Evolutionary conservation across 2,797 vertebrate genomes (phyloP), one percentile per base, ranked within the genome.

Genomic region (Babyrousa celebensis): DNA sequence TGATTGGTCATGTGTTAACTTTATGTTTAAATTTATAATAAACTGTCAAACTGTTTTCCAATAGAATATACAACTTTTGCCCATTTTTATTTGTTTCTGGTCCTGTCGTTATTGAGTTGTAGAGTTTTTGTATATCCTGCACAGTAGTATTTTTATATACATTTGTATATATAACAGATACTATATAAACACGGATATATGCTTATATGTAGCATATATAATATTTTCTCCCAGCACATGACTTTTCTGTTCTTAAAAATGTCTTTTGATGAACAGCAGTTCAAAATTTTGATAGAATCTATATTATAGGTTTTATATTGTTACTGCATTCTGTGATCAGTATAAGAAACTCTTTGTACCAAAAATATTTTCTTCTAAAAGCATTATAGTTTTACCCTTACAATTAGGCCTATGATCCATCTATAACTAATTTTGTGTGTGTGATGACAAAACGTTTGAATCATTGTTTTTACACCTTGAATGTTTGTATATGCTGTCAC

Each of bases 251-350:
- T 80, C 40, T 27, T 80, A 93, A 56, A 32, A 14, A 40, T 83
- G 52, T 84, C 29, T 56, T 67, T 52, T 74, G 80, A 87, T 21
- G 10, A 91, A n/a, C 40, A 94, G 43, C 6, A 75, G 56, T 40
- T 88, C 91, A 79, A 72, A 60, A 14, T 6, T 91, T 91, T 95
- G 48, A 79, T 78, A 14, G 6, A 78, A 58, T 82, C 21, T 79
- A 18, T 89, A 23, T 93, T 93, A 77, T 71, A 56, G 78, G 18
- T 78, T 93, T 86, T 84, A 54, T 91, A 48, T 88, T 84, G n/a
- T n/a, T 60, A 74, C 65, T 65, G 32, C 6, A 85, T 89, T 85
- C 32, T 85, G 9, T 85, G 62, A 43, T 27, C 36, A 91, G 56
- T 82, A 71, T 36, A 84, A 90, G 43, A 94, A 87, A 70, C 1